Conservation (phyloP, 2,888 invertebrate genomes). For the Ischnus inquisitorius region DNA sequence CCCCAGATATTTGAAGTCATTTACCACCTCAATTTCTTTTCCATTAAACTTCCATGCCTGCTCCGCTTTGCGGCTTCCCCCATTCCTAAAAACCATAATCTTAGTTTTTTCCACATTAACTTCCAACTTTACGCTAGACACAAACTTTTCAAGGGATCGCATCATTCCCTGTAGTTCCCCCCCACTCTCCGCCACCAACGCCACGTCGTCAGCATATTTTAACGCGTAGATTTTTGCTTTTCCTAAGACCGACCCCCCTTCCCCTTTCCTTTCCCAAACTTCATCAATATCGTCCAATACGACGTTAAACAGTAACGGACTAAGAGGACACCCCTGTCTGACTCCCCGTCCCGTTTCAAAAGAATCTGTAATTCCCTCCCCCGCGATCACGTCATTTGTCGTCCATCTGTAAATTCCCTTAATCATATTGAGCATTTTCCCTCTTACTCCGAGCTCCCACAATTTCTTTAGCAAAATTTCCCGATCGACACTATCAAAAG, state of each 20-base stretch:
- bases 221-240: constrained; percentile 9
- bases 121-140: constrained; percentile 30
- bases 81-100: constrained; percentile 60
- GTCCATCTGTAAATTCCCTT: constrained; percentile 50
- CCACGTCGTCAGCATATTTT: constrained; percentile 65
- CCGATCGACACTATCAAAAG: constrained; percentile 16
- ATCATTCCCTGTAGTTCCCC: constrained; percentile 53
- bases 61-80: constrained; percentile 39
- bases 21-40: constrained; percentile 48
- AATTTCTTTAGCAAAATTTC: constrained; percentile 27
- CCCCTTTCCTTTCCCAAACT: constrained; percentile 4
- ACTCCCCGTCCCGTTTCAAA: constrained; percentile 57
- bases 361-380: constrained; percentile 44
- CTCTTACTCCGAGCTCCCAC: constrained; percentile 27
- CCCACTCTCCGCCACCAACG: constrained; percentile 37
- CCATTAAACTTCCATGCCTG: constrained; percentile 33
- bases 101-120: constrained; percentile 65
- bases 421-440: constrained; percentile 31
- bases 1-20: constrained; percentile 55
- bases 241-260: constrained; percentile 41
- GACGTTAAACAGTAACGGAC: constrained; percentile 57
- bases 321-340: constrained; percentile 66
- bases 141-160: constrained; percentile 32
- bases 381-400: constrained; percentile 37
- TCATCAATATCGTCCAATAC: constrained; percentile 61